Percentiles rank a stretch among this genome's conserved stretches.
Evolutionary conservation across 2,888 invertebrate genomes (phyloP).

Genomic region (Xestoiulus laeticollis): DNA sequence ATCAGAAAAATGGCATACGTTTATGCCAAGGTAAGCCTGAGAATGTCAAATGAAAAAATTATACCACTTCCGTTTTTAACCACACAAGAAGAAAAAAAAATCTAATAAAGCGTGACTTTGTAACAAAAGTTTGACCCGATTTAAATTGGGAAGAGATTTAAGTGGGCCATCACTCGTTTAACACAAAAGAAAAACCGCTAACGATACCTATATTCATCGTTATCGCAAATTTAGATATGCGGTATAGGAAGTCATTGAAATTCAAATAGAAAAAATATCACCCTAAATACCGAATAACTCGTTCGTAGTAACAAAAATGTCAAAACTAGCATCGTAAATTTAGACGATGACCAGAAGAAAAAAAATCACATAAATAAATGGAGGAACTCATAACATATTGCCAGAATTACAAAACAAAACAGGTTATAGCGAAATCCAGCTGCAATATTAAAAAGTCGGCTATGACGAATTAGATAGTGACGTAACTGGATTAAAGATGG

Average conservation of each 20-base stretch:
- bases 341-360: neutral
- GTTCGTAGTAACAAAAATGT: neutral
- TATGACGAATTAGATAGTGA: neutral
- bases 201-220: neutral
- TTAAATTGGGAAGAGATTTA: neutral
- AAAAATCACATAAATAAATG: too few species aligned
- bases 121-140: neutral
- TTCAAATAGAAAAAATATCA: neutral
- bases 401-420: too few species aligned
- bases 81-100: neutral
- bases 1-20: neutral
- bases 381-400: too few species aligned
- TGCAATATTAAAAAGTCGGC: too few species aligned
- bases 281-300: neutral
- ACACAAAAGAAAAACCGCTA: neutral
- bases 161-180: neutral
- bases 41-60: too few species aligned
- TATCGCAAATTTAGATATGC: too few species aligned
- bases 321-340: neutral
- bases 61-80: neutral
- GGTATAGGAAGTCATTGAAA: neutral
- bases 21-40: neutral
- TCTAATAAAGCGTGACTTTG: too few species aligned
- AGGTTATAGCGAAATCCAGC: too few species aligned
- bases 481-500: too few species aligned